phyloP scores from a whole-genome alignment of 1,140 invertebrate species.

The Halyomorpha halys region DNA sequence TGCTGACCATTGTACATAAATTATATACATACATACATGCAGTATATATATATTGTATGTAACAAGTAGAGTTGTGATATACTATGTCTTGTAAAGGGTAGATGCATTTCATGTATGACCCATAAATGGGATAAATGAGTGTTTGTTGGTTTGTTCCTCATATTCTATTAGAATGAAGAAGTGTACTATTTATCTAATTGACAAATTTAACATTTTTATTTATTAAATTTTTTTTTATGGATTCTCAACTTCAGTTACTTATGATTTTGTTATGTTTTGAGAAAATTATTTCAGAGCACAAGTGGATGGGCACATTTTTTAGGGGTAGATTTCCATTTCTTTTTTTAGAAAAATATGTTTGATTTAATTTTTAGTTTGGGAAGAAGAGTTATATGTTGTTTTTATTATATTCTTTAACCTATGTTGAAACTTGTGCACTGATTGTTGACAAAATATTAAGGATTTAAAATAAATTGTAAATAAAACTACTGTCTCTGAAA shows the following conservation, averaged over 20 bases:
- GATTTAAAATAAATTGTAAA: background rate
- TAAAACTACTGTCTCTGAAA: background rate
- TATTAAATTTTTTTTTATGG: background rate
- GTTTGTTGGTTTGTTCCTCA: conserved; percentile 8
- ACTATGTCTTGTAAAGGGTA: background rate
- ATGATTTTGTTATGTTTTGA: background rate
- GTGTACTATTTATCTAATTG: conserved; percentile 3
- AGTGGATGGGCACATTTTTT: background rate
- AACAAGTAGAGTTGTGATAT: background rate
- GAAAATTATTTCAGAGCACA: background rate
- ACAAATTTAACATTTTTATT: conserved; percentile 1
- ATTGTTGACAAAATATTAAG: conserved; percentile 4
- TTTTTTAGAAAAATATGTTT: background rate
- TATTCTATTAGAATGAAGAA: background rate
- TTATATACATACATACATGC: background rate
- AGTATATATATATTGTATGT: conserved; percentile 5
- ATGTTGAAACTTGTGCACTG: conserved; percentile 1
- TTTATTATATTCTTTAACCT: background rate
- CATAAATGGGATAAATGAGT: background rate
- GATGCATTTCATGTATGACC: background rate
- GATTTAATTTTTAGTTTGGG: background rate
- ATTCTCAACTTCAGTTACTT: conserved; percentile 7
- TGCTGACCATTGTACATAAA: background rate
- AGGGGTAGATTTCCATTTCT: background rate
- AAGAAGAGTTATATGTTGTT: background rate